Percentiles rank a stretch among this genome's conserved stretches.
phyloP scores from a whole-genome alignment of 2,888 invertebrate species.

The Exocentrus adspersus region DNA sequence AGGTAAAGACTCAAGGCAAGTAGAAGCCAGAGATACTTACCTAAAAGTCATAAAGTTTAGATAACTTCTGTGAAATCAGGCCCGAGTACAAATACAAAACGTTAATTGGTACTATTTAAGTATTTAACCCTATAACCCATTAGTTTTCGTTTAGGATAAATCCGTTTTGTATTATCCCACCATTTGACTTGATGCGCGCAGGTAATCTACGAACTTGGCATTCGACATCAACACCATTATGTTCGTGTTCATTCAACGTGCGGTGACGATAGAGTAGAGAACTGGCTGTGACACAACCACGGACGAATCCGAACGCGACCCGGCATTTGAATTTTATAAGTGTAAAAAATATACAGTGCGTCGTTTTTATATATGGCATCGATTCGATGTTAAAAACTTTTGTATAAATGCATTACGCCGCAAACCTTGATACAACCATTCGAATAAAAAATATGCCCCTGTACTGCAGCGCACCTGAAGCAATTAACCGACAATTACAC shows the following conservation, averaged over 20 bases:
- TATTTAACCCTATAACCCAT: too few species aligned
- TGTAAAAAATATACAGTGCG: constrained; percentile 25
- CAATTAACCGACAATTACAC: constrained; percentile 16
- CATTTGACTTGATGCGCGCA: constrained; percentile 13
- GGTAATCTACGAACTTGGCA: constrained; percentile 5
- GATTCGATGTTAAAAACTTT: neutral
- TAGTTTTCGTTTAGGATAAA: too few species aligned
- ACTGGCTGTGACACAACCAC: neutral
- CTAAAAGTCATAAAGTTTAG: too few species aligned
- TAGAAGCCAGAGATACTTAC: too few species aligned
- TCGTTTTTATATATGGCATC: constrained; percentile 14
- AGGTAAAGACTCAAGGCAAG: too few species aligned
- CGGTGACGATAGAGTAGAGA: neutral
- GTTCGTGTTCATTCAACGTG: constrained; percentile 23
- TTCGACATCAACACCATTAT: neutral
- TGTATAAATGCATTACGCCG: neutral
- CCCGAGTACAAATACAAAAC: too few species aligned
- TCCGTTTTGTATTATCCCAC: constrained; percentile 1
- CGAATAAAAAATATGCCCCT: constrained; percentile 18
- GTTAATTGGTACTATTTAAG: neutral
- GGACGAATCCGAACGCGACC: neutral
- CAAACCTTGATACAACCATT: neutral
- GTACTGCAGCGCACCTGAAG: constrained; percentile 23
- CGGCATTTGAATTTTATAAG: constrained; percentile 22
- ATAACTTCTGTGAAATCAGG: too few species aligned